Evolutionary conservation across 1,140 invertebrate genomes (phyloP).

Genomic region (Uloborus diversus): DNA sequence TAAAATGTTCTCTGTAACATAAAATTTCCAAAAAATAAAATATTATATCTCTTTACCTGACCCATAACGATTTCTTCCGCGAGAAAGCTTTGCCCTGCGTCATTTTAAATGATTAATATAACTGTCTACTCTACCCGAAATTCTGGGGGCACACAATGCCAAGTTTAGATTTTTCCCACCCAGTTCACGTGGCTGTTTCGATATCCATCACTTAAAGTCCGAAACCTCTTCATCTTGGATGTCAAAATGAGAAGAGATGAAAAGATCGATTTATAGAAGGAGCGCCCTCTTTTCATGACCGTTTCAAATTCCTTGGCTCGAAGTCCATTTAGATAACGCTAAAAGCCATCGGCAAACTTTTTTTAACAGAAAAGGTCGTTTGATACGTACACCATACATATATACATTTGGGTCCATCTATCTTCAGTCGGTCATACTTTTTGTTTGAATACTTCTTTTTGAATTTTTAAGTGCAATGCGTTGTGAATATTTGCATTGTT

Average conservation of each 20-base stretch:
- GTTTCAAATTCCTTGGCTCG: conserved; percentile 35
- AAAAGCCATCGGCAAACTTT: conserved; percentile 48
- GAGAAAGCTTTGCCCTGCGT: too few relatives aligned
- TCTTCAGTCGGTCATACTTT: conserved; percentile 28
- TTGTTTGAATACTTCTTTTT: not conserved
- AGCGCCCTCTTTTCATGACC: conserved; percentile 29
- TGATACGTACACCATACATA: conserved; percentile 18
- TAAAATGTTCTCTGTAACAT: too few relatives aligned
- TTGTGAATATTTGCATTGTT: not conserved
- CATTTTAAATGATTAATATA: not conserved
- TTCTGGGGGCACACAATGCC: not conserved
- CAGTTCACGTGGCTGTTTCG: not conserved
- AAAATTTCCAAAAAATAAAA: too few relatives aligned
- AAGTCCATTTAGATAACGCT: conserved; percentile 55
- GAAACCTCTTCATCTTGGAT: conserved; percentile 46
- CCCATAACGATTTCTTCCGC: too few relatives aligned
- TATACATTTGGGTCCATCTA: conserved; percentile 27
- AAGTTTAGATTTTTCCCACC: not conserved
- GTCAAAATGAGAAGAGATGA: conserved; percentile 49
- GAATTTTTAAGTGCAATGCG: conserved; percentile 2
- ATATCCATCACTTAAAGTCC: conserved; percentile 40
- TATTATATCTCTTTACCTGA: too few relatives aligned
- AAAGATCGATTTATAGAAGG: conserved; percentile 43
- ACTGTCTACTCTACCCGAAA: not conserved
- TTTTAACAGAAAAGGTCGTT: conserved; percentile 17